Evolutionary conservation across 2,113 vertebrate genomes (phyloP), one percentile per base, ranked within the genome.

Genomic region (Platysternon megacephalum): DNA sequence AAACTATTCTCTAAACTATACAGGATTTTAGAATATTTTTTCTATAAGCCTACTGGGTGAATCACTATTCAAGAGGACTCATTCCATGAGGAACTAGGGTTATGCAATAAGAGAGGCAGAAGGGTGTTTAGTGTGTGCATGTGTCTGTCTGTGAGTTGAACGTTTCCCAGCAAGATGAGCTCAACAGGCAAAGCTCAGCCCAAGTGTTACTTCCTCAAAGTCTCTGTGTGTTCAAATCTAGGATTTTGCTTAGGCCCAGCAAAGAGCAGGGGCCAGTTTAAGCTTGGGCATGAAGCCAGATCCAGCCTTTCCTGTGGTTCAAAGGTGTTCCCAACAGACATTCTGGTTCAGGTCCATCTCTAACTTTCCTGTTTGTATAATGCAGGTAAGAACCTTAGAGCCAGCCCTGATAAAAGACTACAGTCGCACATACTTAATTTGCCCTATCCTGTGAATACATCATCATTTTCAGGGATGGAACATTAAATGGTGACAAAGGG

Each of bases 401-500:
- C 68, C 82, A 91, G 42, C 85, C 11, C 82, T 35, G 80, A 48
- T 91, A 88, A 56, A 88, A 89, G 78, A 95, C 65, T 82, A 55
- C 56, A 91, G 84, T 17, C 1, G 52, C 28, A 1, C 0, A 0
- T 88, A 79, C 65, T 92, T 86, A 81, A 97, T 97, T 94, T 94
- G 79, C 90, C 90, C 95, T 39, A 74, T 58, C 53, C 89, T 93
- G 93, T 80, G 87, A 81, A 92, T 76, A 90, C 61, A 90, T 72
- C 22, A 51, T 65, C 29, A 32, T 94, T 91, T 89, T 84, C 93
- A 92, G 95, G 85, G 82, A 83, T 0, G 0, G 82, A 52, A 85
- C 91, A 91, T 96, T 90, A 91, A 91, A 58, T 61, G 78, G 83
- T 65, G 85, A 88, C 88, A 92, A 94, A 90, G 83, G 85, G 39